These are phyloP conservation scores for Druceiella hillmani DNA, from an alignment of 2,888 invertebrate species.

Conservation along the genomic window DNA sequence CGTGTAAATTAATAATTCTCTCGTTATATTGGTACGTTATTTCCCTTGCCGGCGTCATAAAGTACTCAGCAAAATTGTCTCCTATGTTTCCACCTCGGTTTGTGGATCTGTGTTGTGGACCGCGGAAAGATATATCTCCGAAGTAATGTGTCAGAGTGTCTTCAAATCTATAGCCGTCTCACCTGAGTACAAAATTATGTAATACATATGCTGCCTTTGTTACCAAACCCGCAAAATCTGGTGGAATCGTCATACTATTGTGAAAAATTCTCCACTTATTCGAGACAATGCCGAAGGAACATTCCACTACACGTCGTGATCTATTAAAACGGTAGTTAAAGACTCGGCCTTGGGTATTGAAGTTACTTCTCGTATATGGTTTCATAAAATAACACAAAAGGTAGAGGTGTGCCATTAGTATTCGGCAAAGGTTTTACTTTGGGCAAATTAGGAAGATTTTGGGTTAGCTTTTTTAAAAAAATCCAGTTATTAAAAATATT, in stretches of 20 bases:
- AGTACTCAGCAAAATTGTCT: conserved; percentile 24
- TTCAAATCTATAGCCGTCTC: conserved; percentile 22
- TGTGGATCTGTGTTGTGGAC: conserved; percentile 7
- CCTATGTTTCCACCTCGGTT: conserved; percentile 19
- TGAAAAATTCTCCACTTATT: conserved; percentile 21
- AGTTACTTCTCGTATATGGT: conserved; percentile 16
- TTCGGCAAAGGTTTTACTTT: conserved; percentile 17
- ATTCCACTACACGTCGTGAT: conserved; percentile 17
- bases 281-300: conserved; percentile 18
- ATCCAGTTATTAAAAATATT: conserved; percentile 16
- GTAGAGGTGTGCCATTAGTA: conserved; percentile 15
- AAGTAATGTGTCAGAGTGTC: conserved; percentile 22
- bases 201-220: conserved; percentile 15
- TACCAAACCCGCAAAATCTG: not conserved
- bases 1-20: conserved; percentile 18
- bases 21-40: conserved; percentile 22
- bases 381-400: conserved; percentile 15
- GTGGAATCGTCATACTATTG: conserved; percentile 17
- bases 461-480: conserved; percentile 13
- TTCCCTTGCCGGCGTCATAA: conserved; percentile 22
- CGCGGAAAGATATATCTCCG: conserved; percentile 7
- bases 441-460: conserved; percentile 20
- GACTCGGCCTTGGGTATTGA: conserved; percentile 16
- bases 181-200: conserved; percentile 20
- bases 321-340: conserved; percentile 21